Percentiles rank a stretch among this genome's conserved stretches.
phyloP scores from a whole-genome alignment of 2,113 vertebrate genomes.

The Lepus europaeus region DNA sequence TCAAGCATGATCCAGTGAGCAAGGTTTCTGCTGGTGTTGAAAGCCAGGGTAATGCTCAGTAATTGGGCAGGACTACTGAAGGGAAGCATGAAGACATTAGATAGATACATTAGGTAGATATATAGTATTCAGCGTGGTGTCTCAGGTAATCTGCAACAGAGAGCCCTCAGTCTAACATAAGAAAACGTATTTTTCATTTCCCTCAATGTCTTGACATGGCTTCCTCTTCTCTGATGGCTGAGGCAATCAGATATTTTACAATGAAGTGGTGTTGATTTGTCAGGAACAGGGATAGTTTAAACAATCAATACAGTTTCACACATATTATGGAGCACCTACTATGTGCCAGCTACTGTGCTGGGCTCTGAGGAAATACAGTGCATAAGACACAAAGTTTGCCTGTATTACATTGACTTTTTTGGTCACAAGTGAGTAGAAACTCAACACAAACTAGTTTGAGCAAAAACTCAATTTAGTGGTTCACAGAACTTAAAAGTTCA shows the following conservation, averaged over 20 bases:
- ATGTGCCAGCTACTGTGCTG: neutral
- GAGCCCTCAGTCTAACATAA: neutral
- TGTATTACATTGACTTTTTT: neutral
- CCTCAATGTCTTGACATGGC: neutral
- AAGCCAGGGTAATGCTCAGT: neutral
- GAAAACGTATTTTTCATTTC: slow-evolving; percentile 45
- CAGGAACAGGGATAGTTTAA: slow-evolving; percentile 4
- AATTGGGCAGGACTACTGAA: neutral
- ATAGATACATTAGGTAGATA: neutral
- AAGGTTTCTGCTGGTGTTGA: neutral
- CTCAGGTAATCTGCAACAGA: neutral
- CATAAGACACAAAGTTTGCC: slow-evolving; percentile 9
- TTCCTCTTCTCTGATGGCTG: neutral
- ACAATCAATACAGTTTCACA: neutral
- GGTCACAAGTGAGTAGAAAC: neutral
- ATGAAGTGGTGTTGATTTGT: slow-evolving; percentile 8
- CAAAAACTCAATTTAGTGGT: neutral
- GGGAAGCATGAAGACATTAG: neutral
- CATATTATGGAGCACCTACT: neutral
- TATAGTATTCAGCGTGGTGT: neutral
- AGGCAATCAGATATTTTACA: slow-evolving; percentile 26
- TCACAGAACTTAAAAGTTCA: neutral
- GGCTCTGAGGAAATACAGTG: neutral
- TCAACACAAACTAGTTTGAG: neutral
- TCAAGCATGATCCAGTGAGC: neutral